Evolutionary conservation across 2,888 invertebrate species (phyloP), one percentile per base, ranked within the genome.

Genomic region (Hirtodrosophila histrioides): DNA sequence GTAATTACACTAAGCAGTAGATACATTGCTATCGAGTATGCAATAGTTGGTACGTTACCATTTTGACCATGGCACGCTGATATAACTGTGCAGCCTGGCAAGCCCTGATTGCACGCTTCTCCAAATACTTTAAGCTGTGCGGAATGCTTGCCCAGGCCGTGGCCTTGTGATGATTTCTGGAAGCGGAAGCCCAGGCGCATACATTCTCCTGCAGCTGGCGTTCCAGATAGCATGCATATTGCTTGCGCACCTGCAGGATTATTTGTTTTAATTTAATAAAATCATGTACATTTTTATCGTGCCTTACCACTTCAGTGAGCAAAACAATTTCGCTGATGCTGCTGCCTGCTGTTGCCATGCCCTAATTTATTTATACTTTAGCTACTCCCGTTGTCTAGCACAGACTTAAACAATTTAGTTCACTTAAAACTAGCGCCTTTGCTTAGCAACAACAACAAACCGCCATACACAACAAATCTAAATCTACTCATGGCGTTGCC

Each of bases 41-140:
- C 33, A 11, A 17, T 4, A 33, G 1, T n/a, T n/a, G n/a, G 7
- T 41, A 24, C n/a, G 3, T 74, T 83, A 91, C 91, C 70, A 88
- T 90, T 69, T 90, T 89, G 3, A 91, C 65, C 90, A 91, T 91
- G 29, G 79, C 66, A 11, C 89, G 80, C 45, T 90, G 88, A 66
- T 91, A 91, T 1, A 89, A 57, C 17, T 86, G 87, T 0, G 90
- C 88, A 33, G 89, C 80, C 79, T 89, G 89, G 31, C 90, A 88
- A 0, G 89, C 81, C 48, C 86, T 81, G 0, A 91, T 61, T 0
- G 91, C 91, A 24, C 71, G 83, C 4, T 79, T 68, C 55, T 91
- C 91, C 46, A 91, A 66, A 2, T 71, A 4, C 8, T 71, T 58
- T 0, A 90, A 72, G 55, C 89, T 89, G 40, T 76, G 56, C 4